phyloP scores from a whole-genome alignment of 2,797 vertebrate species.

The Crossoptilon crossoptilon region DNA sequence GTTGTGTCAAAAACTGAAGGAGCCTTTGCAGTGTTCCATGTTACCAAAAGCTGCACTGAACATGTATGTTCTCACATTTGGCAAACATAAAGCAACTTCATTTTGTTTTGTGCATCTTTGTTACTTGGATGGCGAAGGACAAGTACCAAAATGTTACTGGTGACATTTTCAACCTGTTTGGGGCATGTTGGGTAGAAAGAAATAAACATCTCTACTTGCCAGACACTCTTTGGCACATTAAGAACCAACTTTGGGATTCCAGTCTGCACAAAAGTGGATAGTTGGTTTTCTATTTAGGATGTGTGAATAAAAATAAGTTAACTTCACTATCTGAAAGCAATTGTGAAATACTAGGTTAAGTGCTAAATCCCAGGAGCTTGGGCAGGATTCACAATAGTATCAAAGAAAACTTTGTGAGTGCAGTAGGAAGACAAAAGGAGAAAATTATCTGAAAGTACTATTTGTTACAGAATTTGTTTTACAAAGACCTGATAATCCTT shows the following conservation, averaged over 20 bases:
- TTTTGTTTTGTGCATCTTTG: neutral
- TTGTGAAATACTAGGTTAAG: neutral
- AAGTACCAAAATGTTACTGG: neutral
- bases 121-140: neutral
- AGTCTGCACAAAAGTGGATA: neutral
- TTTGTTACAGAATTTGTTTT: neutral
- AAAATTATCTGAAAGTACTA: neutral
- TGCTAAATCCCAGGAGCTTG: neutral
- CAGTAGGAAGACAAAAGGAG: neutral
- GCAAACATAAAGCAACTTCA: neutral
- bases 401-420: neutral
- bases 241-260: neutral
- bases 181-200: neutral
- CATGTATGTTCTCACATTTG: neutral
- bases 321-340: neutral
- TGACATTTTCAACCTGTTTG: neutral
- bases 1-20: neutral
- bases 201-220: neutral
- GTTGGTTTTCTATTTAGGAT: neutral
- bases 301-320: neutral
- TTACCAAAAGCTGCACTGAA: neutral
- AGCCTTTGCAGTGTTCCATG: neutral
- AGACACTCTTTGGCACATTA: neutral
- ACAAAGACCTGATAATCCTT: neutral
- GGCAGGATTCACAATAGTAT: neutral